phyloP scores from a whole-genome alignment of 2,797 vertebrate species.

The Galagoides demidoff region DNA sequence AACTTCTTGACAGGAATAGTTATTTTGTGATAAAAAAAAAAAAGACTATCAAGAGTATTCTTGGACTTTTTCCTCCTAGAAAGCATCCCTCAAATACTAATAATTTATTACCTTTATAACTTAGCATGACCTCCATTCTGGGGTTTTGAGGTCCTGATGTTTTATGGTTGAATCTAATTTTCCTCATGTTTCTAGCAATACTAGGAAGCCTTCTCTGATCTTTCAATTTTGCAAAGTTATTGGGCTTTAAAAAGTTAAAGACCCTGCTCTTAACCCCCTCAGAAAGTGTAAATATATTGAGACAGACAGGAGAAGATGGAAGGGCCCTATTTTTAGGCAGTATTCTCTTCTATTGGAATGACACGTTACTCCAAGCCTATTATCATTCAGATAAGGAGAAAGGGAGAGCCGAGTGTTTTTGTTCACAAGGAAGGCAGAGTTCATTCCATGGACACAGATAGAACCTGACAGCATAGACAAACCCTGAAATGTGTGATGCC shows the following conservation, averaged over 20 bases:
- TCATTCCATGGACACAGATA: slow-evolving; percentile 58
- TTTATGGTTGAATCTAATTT: background rate
- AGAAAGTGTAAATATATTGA: background rate
- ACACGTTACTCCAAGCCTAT: background rate
- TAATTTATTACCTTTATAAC: background rate
- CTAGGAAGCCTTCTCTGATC: background rate
- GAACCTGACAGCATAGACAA: slow-evolving; percentile 74
- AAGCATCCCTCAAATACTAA: background rate
- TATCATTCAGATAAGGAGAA: background rate
- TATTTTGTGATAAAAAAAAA: background rate
- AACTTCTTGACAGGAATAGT: background rate
- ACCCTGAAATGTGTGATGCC: slow-evolving; percentile 61
- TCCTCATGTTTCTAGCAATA: background rate
- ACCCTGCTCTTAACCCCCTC: background rate
- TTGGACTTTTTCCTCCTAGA: background rate
- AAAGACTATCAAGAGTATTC: background rate
- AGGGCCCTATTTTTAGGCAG: background rate
- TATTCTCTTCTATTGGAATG: background rate
- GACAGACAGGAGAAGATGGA: background rate
- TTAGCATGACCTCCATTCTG: background rate
- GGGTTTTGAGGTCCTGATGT: background rate
- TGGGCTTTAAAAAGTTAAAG: background rate
- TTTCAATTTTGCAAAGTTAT: background rate
- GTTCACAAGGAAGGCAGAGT: slow-evolving; percentile 57
- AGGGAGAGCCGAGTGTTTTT: slow-evolving; percentile 43